A percentile compares a stretch with the other conserved stretches of the same genome.
Evolutionary conservation across 1,140 invertebrate species (phyloP).

Genomic region (Eriocheir sinensis): DNA sequence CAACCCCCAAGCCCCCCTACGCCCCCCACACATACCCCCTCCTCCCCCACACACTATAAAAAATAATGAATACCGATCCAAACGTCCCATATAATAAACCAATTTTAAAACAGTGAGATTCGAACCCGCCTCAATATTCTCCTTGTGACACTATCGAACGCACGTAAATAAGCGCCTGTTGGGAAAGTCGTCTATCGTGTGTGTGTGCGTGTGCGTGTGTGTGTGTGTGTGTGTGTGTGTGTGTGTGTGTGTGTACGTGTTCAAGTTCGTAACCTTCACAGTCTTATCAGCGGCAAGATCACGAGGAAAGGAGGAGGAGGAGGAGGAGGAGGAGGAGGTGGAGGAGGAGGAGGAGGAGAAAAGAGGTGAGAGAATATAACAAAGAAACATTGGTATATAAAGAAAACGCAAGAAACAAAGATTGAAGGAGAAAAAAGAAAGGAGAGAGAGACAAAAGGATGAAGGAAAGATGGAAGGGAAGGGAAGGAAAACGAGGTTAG

Average conservation of each 20-base stretch:
- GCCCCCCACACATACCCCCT: too few species aligned
- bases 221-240: neutral
- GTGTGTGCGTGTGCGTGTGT: neutral
- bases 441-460: neutral
- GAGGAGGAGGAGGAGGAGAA: slow-evolving; percentile 17
- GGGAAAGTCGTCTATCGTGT: neutral
- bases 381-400: neutral
- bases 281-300: neutral
- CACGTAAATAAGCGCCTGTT: neutral
- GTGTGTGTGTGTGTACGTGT: neutral
- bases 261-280: neutral
- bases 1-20: too few species aligned
- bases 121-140: neutral
- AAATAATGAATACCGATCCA: neutral
- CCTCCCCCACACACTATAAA: too few species aligned
- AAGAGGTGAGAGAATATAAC: neutral
- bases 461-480: neutral
- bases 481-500: neutral
- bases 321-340: neutral
- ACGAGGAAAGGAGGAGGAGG: neutral
- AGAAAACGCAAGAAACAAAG: neutral
- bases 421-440: neutral
- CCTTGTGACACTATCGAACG: neutral
- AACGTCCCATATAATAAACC: neutral
- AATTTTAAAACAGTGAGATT: neutral